These are phyloP conservation scores for Leptosomus discolor DNA, from an alignment of 2,113 vertebrate genomes.

Conservation along the genomic window DNA sequence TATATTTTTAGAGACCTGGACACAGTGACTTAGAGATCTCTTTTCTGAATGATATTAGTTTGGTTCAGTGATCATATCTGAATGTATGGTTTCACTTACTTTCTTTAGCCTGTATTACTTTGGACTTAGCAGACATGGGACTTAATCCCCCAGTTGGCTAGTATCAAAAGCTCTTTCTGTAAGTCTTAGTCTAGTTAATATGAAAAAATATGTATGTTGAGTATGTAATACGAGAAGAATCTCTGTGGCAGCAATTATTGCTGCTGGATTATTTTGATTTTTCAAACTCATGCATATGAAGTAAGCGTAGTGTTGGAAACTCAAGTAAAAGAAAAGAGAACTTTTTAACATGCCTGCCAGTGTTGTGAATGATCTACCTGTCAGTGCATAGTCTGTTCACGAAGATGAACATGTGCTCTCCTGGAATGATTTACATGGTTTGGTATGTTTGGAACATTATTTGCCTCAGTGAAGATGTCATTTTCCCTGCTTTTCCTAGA, in stretches of 20 bases:
- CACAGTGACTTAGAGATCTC: not conserved
- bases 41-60: not conserved
- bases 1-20: not conserved
- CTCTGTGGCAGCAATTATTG: not conserved
- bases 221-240: not conserved
- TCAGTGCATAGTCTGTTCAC: not conserved
- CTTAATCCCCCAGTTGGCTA: not conserved
- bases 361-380: conserved; percentile 20
- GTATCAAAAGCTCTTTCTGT: not conserved
- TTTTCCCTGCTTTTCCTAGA: conserved; percentile 13
- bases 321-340: not conserved
- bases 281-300: not conserved
- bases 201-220: not conserved
- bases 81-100: not conserved
- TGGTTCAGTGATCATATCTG: not conserved
- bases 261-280: not conserved
- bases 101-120: not conserved
- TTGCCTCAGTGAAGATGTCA: conserved; percentile 19
- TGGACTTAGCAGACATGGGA: not conserved
- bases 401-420: conserved; percentile 27
- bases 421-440: conserved; percentile 40
- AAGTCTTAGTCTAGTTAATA: not conserved
- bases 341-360: not conserved
- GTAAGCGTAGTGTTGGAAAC: not conserved
- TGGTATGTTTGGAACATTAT: conserved; percentile 11